Evolutionary conservation across 2,888 invertebrate genomes (phyloP), one percentile per base, ranked within the genome.

Genomic region (Sinohyriopsis cumingii): DNA sequence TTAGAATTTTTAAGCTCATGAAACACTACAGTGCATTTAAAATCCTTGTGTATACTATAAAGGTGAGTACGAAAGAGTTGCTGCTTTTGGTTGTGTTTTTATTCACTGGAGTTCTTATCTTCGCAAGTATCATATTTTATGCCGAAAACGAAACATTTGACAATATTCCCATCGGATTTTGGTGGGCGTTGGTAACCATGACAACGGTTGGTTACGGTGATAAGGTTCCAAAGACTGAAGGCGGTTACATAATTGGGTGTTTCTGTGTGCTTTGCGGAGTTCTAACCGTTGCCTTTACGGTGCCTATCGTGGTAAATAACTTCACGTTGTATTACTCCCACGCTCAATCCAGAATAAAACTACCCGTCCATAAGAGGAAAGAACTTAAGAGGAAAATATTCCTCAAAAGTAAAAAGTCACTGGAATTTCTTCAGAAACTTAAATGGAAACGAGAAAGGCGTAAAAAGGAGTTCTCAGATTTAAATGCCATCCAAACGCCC

Each of bases 101-200:
- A 20, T 85, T 89, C 72, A 86, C 85, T 1, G 89, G 89, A 3
- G 89, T 89, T 7, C 79, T 89, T 12, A 87, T 89, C 60, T 89
- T 89, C 70, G 89, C 89, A 45, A 87, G 87, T 77, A 73, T 89
- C 62, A 88, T 89, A 55, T 88, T 88, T 74, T 87, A 87, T 72
- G 82, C 82, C 0, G 89, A 89, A 66, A 80, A 81, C 67, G 81
- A 81, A 56, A 88, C 86, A 59, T 89, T 89, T 81, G 82, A 82
- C 69, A 89, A 86, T 71, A 89, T 89, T 45, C 89, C 89, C 9
- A 84, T 87, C 12, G 89, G 87, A 28, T 86, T 89, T 75, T 89
- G 89, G 89, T 89, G 89, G 89, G 88, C 89, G 5, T 71, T 89
- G 54, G 89, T 89, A 5, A 89, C 89, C 65, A 89, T 89, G 89